phyloP scores from a whole-genome alignment of 2,113 vertebrate genomes.

The Phalacrocorax pelagicus region DNA sequence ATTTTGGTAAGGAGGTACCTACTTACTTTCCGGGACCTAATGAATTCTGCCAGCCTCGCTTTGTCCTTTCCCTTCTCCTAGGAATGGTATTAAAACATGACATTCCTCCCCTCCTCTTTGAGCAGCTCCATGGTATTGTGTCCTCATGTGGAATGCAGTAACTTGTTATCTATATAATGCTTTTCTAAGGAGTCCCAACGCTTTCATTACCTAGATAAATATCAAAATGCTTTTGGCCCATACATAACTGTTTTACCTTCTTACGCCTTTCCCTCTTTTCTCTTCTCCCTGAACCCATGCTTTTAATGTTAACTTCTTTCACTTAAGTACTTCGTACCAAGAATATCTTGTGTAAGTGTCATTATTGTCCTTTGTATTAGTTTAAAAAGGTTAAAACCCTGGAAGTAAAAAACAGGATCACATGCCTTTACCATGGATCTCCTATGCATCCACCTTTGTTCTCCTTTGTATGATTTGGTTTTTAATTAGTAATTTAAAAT shows the following conservation, averaged over 20 bases:
- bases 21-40: neutral
- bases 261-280: neutral
- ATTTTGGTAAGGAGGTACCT: neutral
- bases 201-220: neutral
- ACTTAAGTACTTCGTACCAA: neutral
- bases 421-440: neutral
- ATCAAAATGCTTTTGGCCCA: neutral
- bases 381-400: neutral
- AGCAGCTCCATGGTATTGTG: neutral
- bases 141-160: fast-evolving
- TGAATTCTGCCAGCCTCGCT: neutral
- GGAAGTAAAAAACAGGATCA: neutral
- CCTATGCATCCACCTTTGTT: neutral
- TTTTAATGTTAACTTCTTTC: neutral
- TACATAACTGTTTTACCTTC: neutral
- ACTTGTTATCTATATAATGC: neutral
- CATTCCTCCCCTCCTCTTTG: neutral
- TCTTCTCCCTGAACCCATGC: neutral
- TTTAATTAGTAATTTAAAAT: neutral
- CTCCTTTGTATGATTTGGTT: neutral
- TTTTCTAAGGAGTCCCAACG: neutral
- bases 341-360: neutral
- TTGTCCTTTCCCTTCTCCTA: neutral
- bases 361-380: neutral
- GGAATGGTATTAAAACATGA: fast-evolving